phyloP scores from a whole-genome alignment of 1,140 invertebrate genomes.

The Magallana ariakensis region DNA sequence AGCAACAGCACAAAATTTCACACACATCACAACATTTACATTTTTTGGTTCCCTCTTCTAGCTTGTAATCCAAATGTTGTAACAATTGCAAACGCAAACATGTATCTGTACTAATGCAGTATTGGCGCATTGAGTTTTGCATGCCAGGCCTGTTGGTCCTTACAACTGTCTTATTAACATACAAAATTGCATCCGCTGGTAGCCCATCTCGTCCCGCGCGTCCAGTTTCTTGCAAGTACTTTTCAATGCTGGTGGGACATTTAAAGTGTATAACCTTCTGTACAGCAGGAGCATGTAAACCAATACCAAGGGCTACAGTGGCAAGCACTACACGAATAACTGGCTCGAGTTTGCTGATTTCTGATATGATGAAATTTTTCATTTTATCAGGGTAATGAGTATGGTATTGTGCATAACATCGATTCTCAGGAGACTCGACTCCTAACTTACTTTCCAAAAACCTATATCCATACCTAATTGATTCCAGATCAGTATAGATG shows the following conservation, averaged over 20 bases:
- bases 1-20: constrained; percentile 4
- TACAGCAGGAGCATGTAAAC: constrained; percentile 56
- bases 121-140: constrained; percentile 24
- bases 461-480: constrained; percentile 60
- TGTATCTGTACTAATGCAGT: neutral
- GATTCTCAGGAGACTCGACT: constrained; percentile 51
- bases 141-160: constrained; percentile 49
- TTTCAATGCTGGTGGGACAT: constrained; percentile 61
- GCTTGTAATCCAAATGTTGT: neutral
- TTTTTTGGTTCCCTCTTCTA: constrained; percentile 5
- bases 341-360: constrained; percentile 52
- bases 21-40: neutral
- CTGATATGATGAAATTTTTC: constrained; percentile 57
- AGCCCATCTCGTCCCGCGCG: constrained; percentile 56
- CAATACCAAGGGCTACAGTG: constrained; percentile 63
- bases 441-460: constrained; percentile 38
- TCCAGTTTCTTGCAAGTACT: constrained; percentile 63
- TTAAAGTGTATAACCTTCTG: constrained; percentile 54
- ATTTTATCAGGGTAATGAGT: constrained; percentile 57
- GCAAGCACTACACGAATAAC: constrained; percentile 57
- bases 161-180: constrained; percentile 61
- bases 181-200: constrained; percentile 52
- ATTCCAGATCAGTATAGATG: constrained; percentile 55
- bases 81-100: constrained; percentile 14
- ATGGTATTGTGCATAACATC: constrained; percentile 59